phyloP scores from a whole-genome alignment of 2,888 invertebrate genomes.

The Antheraea yamamai region DNA sequence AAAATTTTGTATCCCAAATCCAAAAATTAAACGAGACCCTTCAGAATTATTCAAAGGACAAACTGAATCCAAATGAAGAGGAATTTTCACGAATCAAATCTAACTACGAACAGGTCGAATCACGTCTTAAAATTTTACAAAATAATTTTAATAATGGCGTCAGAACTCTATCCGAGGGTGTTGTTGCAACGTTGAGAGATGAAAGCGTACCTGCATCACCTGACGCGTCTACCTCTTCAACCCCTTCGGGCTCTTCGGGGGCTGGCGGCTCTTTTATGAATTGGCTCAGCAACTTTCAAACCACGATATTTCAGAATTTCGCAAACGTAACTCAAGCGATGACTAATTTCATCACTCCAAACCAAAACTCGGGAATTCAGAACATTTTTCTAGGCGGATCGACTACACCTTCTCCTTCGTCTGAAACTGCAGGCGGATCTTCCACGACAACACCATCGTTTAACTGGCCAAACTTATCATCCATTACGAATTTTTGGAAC shows the following conservation, averaged over 20 bases:
- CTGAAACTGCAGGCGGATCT: slow-evolving; percentile 7
- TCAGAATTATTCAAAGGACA: slow-evolving; percentile 45
- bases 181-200: slow-evolving; percentile 52
- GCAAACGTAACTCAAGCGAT: slow-evolving; percentile 33
- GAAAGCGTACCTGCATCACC: slow-evolving; percentile 39
- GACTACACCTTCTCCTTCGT: neutral
- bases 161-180: slow-evolving; percentile 54
- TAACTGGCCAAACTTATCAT: slow-evolving; percentile 37
- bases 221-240: slow-evolving; percentile 20
- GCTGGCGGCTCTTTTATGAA: slow-evolving; percentile 8
- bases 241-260: slow-evolving; percentile 19
- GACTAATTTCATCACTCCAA: slow-evolving; percentile 26
- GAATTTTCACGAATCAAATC: slow-evolving; percentile 34
- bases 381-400: neutral
- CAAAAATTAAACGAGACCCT: slow-evolving; percentile 58
- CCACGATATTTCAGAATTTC: slow-evolving; percentile 32
- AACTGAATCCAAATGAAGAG: slow-evolving; percentile 28
- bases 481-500: slow-evolving; percentile 32
- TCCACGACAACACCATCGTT: slow-evolving; percentile 21
- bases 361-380: slow-evolving; percentile 5
- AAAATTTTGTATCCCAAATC: slow-evolving; percentile 55
- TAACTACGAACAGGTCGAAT: slow-evolving; percentile 44
- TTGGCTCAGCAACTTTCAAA: slow-evolving; percentile 31
- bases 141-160: slow-evolving; percentile 58
- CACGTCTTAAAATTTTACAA: slow-evolving; percentile 48